Conservation (phyloP, 2,888 invertebrate species). For the Cyclophora albipunctata region DNA sequence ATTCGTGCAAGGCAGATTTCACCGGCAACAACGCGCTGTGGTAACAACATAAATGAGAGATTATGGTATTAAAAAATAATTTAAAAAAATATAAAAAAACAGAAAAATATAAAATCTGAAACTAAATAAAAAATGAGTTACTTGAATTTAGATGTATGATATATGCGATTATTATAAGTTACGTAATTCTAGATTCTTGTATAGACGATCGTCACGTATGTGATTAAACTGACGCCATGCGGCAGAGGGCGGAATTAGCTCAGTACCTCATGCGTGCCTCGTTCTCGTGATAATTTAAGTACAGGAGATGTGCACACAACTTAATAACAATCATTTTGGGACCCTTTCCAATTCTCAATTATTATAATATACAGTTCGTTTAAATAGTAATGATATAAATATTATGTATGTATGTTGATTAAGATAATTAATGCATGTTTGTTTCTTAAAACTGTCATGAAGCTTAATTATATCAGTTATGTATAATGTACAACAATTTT, state of each 20-base stretch:
- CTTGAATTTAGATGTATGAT: conserved; percentile 74
- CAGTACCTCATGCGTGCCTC: conserved; percentile 47
- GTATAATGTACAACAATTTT: background rate
- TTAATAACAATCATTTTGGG: conserved; percentile 34
- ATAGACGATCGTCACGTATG: conserved; percentile 46
- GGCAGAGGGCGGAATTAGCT: conserved; percentile 26
- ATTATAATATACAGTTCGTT: conserved; percentile 52
- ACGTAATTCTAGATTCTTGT: conserved; percentile 70
- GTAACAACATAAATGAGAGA: conserved; percentile 72
- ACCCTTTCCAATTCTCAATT: conserved; percentile 52
- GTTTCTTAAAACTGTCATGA: conserved; percentile 25
- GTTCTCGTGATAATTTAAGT: conserved; percentile 63
- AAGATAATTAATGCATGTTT: conserved; percentile 39
- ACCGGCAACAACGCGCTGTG: conserved; percentile 79
- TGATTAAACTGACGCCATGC: conserved; percentile 30
- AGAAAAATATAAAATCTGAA: conserved; percentile 74
- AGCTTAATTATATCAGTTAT: conserved; percentile 13
- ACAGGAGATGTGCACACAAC: conserved; percentile 58
- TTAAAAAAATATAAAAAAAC: conserved; percentile 69
- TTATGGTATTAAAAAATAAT: conserved; percentile 71
- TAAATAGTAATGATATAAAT: conserved; percentile 36
- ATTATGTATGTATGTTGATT: conserved; percentile 23
- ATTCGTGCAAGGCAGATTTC: conserved; percentile 81
- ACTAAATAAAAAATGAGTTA: conserved; percentile 74
- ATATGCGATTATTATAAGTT: conserved; percentile 73